Conservation (phyloP, 1,140 invertebrate species). For the Drosophila kanapiae region DNA sequence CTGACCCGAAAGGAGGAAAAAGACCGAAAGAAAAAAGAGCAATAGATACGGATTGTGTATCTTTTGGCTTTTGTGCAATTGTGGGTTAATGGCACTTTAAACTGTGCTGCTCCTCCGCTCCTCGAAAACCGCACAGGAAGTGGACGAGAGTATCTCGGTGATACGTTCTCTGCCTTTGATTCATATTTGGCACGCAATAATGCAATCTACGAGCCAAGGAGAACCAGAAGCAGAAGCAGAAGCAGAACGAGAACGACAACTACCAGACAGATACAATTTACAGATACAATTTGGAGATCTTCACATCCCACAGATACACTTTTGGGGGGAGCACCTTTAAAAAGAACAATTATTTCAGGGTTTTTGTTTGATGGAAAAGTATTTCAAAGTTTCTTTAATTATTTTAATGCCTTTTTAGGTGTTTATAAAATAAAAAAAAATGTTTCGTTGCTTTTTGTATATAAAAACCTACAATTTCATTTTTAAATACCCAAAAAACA, state of each 20-base stretch:
- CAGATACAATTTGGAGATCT: conserved; percentile 23
- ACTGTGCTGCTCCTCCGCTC: conserved; percentile 34
- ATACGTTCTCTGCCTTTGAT: conserved; percentile 55
- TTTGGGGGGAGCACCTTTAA: background rate
- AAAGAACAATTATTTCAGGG: background rate
- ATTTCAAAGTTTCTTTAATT: background rate
- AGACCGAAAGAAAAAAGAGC: conserved; percentile 1
- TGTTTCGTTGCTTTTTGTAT: too few relatives aligned
- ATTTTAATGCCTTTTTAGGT: background rate
- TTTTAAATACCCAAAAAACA: background rate
- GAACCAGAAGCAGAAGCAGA: conserved; percentile 13
- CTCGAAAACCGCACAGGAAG: conserved; percentile 55
- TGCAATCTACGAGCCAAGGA: conserved; percentile 60
- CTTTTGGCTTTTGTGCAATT: conserved; percentile 51
- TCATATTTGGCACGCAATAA: conserved; percentile 80
- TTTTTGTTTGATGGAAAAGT: background rate
- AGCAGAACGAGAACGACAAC: conserved; percentile 11
- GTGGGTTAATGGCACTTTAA: conserved; percentile 81
- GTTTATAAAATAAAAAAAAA: too few relatives aligned
- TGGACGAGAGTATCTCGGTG: conserved; percentile 36
- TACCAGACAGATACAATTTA: background rate
- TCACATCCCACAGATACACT: conserved; percentile 5
- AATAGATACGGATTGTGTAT: conserved; percentile 32
- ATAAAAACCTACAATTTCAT: background rate
- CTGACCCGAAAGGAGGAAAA: conserved; percentile 24